phyloP scores from a whole-genome alignment of 2,888 invertebrate genomes.

The Gastracanthus pulcherrimus region DNA sequence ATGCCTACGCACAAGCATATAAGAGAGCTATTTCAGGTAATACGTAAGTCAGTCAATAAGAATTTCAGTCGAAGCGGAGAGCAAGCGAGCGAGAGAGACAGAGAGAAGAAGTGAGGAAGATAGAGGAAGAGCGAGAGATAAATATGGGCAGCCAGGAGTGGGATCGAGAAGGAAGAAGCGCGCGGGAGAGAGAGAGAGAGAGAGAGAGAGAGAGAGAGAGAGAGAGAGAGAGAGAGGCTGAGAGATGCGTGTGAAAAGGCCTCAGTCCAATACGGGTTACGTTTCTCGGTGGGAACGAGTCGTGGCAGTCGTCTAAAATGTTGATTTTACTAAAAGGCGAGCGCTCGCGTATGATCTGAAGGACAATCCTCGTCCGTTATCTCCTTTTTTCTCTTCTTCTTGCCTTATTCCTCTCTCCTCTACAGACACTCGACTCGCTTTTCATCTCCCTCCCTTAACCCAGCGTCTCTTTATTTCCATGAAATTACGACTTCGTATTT shows the following conservation, averaged over 20 bases:
- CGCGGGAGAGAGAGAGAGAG: conserved; percentile 22
- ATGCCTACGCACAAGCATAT: conserved; percentile 36
- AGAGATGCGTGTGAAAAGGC: conserved; percentile 58
- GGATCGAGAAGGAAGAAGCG: neutral
- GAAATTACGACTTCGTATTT: conserved; percentile 48
- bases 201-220: conserved; percentile 42
- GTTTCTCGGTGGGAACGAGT: conserved; percentile 55
- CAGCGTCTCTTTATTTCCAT: conserved; percentile 19
- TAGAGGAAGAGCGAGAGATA: conserved; percentile 5
- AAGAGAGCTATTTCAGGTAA: conserved; percentile 57
- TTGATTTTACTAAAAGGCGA: conserved; percentile 59
- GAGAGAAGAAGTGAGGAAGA: neutral
- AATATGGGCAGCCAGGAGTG: conserved; percentile 15
- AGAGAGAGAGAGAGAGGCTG: conserved; percentile 2
- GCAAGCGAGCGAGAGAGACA: neutral
- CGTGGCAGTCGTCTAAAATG: conserved; percentile 55
- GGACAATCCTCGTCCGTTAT: conserved; percentile 52
- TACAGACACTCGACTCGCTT: conserved; percentile 1
- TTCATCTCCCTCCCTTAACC: conserved; percentile 30
- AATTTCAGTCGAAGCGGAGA: conserved; percentile 49
- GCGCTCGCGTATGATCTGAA: conserved; percentile 50
- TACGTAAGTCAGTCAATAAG: conserved; percentile 59
- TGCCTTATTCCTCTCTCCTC: neutral
- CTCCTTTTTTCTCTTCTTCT: conserved; percentile 14
- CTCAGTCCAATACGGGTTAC: conserved; percentile 53